Conservation (phyloP, 2,113 vertebrate species). For the Regulus satrapa region DNA sequence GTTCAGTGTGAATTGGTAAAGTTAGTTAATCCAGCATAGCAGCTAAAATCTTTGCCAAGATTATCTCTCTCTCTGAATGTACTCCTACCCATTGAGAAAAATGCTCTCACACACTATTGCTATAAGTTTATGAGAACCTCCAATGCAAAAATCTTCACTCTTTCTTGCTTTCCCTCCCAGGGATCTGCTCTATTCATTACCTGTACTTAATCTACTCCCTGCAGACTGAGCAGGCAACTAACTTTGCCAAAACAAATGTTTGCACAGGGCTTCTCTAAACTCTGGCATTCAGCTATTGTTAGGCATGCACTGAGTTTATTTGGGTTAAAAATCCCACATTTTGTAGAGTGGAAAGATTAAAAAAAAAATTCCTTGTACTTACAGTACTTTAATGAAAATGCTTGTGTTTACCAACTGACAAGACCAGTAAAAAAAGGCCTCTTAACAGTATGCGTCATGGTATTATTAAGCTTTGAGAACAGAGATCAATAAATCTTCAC, state of each 20-base stretch:
- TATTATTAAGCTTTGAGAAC: neutral
- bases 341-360: neutral
- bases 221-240: neutral
- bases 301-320: neutral
- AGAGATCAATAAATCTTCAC: neutral
- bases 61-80: neutral
- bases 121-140: neutral
- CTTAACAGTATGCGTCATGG: neutral
- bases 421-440: neutral
- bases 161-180: neutral
- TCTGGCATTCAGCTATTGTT: neutral
- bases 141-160: neutral
- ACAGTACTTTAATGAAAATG: neutral
- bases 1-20: neutral
- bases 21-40: neutral
- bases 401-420: neutral
- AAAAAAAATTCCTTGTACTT: neutral
- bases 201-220: neutral
- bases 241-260: neutral
- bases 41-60: neutral
- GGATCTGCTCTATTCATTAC: neutral
- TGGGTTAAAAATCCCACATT: neutral
- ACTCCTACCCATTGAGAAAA: neutral
- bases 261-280: neutral
- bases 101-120: neutral